A percentile compares a stretch with the other conserved stretches of the same genome.
phyloP scores from a whole-genome alignment of 2,888 invertebrate species.

The Pinctada fucata region DNA sequence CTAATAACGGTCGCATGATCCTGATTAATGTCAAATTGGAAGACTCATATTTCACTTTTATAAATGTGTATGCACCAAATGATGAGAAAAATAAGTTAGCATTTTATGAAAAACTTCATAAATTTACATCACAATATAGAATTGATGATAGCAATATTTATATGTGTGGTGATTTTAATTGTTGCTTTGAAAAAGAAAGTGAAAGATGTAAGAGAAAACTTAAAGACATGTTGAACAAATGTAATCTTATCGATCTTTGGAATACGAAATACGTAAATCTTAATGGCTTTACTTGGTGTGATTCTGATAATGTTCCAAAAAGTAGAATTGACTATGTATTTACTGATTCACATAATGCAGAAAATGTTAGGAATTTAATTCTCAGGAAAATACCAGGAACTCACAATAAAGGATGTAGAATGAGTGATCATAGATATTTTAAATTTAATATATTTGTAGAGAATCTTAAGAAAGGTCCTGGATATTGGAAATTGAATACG shows the following conservation, averaged over 20 bases:
- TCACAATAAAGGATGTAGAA: background rate
- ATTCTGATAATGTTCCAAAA: background rate
- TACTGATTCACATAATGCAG: background rate
- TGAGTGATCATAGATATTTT: background rate
- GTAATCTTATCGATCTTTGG: background rate
- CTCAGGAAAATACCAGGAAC: background rate
- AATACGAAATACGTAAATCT: background rate
- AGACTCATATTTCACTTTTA: background rate
- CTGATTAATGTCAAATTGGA: background rate
- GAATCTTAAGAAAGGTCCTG: background rate
- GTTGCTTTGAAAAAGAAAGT: too few species aligned
- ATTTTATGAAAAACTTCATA: background rate
- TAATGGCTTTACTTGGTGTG: background rate
- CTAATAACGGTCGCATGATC: background rate
- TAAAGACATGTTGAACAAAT: background rate
- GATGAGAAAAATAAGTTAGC: background rate
- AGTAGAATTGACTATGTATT: background rate
- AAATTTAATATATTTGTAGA: background rate
- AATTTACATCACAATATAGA: background rate
- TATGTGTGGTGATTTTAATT: background rate
- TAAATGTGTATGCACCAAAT: background rate
- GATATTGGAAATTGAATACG: background rate
- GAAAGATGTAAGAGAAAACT: too few species aligned
- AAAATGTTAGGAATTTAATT: background rate
- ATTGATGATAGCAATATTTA: background rate